Conservation (phyloP, 2,888 invertebrate genomes). For the Drosophila paranaensis region DNA sequence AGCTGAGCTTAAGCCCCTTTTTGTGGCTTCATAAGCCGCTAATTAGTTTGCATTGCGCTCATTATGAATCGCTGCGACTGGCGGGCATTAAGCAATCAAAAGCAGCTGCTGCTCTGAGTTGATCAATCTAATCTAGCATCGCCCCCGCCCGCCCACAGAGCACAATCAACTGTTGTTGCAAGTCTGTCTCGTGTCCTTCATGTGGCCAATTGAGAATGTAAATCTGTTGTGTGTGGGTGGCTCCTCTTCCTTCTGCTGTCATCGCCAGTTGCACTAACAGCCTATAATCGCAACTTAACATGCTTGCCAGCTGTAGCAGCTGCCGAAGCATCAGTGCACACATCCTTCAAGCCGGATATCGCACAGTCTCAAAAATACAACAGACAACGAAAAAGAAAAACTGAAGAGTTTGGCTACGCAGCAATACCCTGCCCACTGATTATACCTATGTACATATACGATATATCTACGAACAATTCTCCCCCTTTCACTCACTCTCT, state of each 20-base stretch:
- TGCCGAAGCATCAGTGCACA: conserved; percentile 75
- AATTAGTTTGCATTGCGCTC: conserved; percentile 66
- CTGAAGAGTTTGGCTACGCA: background rate
- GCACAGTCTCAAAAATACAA: conserved; percentile 60
- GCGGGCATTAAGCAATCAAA: conserved; percentile 31
- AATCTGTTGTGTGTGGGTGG: conserved; percentile 43
- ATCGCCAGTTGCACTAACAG: conserved; percentile 73
- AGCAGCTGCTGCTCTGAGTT: conserved; percentile 14
- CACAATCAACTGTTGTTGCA: conserved; percentile 17
- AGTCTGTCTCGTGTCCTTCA: conserved; percentile 54
- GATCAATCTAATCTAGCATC: conserved; percentile 31
- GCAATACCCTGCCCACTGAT: conserved; percentile 1
- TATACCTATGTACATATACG: background rate
- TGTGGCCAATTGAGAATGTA: conserved; percentile 77
- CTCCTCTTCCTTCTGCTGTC: conserved; percentile 13
- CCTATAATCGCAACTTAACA: conserved; percentile 81
- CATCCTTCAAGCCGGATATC: conserved; percentile 79
- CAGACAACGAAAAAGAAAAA: conserved; percentile 21
- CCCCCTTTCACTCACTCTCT: background rate
- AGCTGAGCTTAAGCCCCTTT: conserved; percentile 31
- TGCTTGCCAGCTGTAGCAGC: conserved; percentile 61
- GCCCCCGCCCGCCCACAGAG: background rate
- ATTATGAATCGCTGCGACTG: conserved; percentile 51
- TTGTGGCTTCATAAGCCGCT: conserved; percentile 56
- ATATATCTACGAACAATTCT: background rate